phyloP scores from a whole-genome alignment of 2,888 invertebrate genomes.

The Agrochola lota region DNA sequence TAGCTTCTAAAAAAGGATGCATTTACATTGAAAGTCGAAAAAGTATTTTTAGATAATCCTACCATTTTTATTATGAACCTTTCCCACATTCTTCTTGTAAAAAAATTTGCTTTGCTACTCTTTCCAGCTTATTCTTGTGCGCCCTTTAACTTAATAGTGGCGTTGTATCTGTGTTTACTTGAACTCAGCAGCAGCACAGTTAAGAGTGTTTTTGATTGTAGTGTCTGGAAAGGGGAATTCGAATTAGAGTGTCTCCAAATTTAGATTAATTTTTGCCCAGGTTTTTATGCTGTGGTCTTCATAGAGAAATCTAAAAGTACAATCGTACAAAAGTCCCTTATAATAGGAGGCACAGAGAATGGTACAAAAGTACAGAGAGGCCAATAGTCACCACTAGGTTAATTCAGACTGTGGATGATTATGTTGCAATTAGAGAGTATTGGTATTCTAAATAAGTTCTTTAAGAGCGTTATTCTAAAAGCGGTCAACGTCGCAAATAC shows the following conservation, averaged over 20 bases:
- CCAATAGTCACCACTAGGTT: not conserved
- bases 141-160: not conserved
- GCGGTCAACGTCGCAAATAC: too few species aligned
- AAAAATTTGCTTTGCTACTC: not conserved
- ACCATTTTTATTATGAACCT: too few species aligned
- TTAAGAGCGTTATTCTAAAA: too few species aligned
- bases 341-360: not conserved
- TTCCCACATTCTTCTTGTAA: not conserved
- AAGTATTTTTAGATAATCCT: too few species aligned
- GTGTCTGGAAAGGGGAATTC: conserved; percentile 71
- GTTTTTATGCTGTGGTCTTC: not conserved
- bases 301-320: not conserved
- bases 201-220: conserved; percentile 78
- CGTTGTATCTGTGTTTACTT: not conserved
- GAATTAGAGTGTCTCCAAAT: too few species aligned
- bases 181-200: not conserved
- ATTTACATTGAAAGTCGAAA: too few species aligned
- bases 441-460: not conserved
- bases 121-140: not conserved
- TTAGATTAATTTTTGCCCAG: not conserved
- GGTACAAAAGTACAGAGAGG: not conserved
- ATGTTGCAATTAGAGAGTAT: not conserved
- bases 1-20: too few species aligned
- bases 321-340: not conserved
- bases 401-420: not conserved